phyloP scores from a whole-genome alignment of 2,888 invertebrate species.

The Phyto melanocephala region DNA sequence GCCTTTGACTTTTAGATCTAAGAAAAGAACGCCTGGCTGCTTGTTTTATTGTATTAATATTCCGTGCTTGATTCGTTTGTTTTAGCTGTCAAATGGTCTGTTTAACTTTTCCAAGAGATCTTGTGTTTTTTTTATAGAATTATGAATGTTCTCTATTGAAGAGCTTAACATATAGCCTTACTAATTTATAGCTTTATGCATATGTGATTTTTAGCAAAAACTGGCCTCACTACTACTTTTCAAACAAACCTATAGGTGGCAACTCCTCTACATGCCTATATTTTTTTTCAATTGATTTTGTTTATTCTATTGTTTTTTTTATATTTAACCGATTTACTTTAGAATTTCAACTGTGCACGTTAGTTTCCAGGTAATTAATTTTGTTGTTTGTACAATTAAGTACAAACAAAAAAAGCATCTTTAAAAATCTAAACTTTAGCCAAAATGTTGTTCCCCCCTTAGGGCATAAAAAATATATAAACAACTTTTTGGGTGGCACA shows the following conservation, averaged over 20 bases:
- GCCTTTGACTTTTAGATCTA: not conserved
- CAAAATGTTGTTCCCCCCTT: not conserved
- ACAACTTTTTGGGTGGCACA: slow-evolving; percentile 30
- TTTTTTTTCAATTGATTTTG: not conserved
- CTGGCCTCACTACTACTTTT: too few species aligned
- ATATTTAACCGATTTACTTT: not conserved
- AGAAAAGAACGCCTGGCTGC: not conserved
- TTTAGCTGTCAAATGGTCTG: slow-evolving; percentile 46
- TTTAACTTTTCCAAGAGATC: not conserved
- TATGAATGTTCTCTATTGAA: not conserved
- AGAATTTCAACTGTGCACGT: slow-evolving; percentile 20
- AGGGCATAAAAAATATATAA: not conserved
- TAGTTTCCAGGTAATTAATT: slow-evolving; percentile 31
- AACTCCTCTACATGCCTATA: not conserved
- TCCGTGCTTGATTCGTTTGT: slow-evolving; percentile 1
- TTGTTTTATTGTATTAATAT: not conserved
- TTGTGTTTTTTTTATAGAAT: not conserved
- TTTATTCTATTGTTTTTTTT: not conserved
- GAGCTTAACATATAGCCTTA: not conserved
- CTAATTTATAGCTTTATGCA: not conserved
- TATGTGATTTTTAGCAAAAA: not conserved
- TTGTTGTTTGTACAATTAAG: not conserved
- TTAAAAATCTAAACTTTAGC: not conserved
- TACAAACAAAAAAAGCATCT: not conserved
- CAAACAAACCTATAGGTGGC: not conserved